Conservation (phyloP, 2,113 vertebrate genomes). For the Xenopus laevis region DNA sequence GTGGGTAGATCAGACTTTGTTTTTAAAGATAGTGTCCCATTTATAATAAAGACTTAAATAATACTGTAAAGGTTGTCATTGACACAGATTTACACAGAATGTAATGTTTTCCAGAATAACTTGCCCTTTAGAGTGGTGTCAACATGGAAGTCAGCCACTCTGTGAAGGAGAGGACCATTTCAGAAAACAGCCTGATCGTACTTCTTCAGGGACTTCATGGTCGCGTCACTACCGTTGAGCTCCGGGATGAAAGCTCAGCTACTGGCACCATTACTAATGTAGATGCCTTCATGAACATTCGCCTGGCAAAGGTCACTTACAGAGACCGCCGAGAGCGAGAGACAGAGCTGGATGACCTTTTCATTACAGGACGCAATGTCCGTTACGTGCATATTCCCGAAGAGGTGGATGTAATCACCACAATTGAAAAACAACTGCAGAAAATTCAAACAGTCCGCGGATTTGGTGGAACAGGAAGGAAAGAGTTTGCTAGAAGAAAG, state of each 20-base stretch:
- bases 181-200: slow-evolving; percentile 92
- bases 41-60: too few relatives aligned
- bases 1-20: too few relatives aligned
- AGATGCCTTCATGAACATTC: slow-evolving; percentile 95
- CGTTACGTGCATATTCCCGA: slow-evolving; percentile 93
- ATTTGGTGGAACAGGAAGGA: slow-evolving; percentile 76
- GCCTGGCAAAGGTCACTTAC: slow-evolving; percentile 77
- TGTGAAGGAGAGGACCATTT: slow-evolving; percentile 85
- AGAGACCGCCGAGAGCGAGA: slow-evolving; percentile 68
- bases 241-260: slow-evolving; percentile 84
- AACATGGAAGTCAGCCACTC: slow-evolving; percentile 79
- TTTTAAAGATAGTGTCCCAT: too few relatives aligned
- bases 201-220: slow-evolving; percentile 89
- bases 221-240: slow-evolving; percentile 82
- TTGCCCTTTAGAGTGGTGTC: not conserved
- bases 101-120: not conserved
- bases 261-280: slow-evolving; percentile 79
- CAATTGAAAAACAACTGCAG: slow-evolving; percentile 80
- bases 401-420: slow-evolving; percentile 77
- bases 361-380: slow-evolving; percentile 85
- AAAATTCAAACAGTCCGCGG: slow-evolving; percentile 79
- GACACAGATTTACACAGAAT: too few relatives aligned
- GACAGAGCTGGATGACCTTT: slow-evolving; percentile 76
- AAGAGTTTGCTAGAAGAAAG: slow-evolving; percentile 67
- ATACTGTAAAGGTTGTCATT: too few relatives aligned